Evolutionary conservation across 2,888 invertebrate species (phyloP), one percentile per base, ranked within the genome.

Genomic region (Didymodactylos carnosus): DNA sequence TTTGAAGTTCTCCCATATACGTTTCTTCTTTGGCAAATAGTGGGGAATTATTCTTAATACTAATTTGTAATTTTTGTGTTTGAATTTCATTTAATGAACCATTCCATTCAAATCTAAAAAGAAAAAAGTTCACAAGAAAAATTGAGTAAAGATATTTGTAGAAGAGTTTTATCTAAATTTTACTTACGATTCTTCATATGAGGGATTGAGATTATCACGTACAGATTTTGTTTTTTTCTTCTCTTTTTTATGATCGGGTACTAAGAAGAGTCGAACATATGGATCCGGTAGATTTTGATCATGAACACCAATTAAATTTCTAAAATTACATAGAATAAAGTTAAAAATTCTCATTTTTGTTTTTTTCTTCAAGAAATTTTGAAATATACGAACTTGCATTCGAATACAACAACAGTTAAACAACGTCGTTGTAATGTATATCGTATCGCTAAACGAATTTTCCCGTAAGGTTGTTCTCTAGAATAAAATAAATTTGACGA

Each of bases 201-300:
- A 46, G 39, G 75, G 75, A 75, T 43, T 39, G 7, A 72, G 3
- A 14, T 23, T 40, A 39, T 75, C 72, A 23, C 69, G 53, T 40
- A 51, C 40, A 10, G 51, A 43, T 23, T 49, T 39, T 19, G 71
- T 46, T 39, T 75, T 75, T 46, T 72, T 72, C 29, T 70, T 72
- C 39, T 71, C 40, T 39, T 72, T 75, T 35, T 72, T 72, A n/a
- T 35, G 35, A 29, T 75, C 75, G 1, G 75, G 75, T n/a, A 72
- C 14, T 14, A 75, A 25, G n/a, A 39, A 39, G 3, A 72, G 29
- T 39, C 71, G 69, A 16, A 75, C 49, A 51, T 70, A 72, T 29
- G 75, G 69, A 51, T 75, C 75, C 6, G 75, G 72, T 29, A 75
- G 43, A 49, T 49, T 70, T 1, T 71, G 23, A 27, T 46, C 27